These are phyloP conservation scores for Colostygia pectinataria DNA, from an alignment of 2,888 invertebrate genomes.

Conservation along the genomic window DNA sequence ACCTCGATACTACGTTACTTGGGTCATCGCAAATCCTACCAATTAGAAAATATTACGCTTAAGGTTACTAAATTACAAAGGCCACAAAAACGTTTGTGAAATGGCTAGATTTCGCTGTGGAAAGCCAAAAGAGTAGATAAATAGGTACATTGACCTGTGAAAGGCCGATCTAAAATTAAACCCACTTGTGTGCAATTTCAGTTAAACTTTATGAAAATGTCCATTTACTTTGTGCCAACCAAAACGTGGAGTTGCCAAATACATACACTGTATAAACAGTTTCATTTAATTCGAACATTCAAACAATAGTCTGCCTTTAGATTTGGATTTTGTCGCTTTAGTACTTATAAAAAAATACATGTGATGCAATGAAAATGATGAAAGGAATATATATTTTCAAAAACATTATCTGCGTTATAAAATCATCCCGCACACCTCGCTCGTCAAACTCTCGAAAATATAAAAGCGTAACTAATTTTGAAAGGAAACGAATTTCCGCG, in stretches of 20 bases:
- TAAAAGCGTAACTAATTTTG: slow-evolving; percentile 42
- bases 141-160: slow-evolving; percentile 37
- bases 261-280: slow-evolving; percentile 20
- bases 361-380: too few relatives aligned
- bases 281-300: slow-evolving; percentile 6
- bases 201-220: slow-evolving; percentile 34
- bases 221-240: slow-evolving; percentile 23
- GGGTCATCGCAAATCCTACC: too few relatives aligned
- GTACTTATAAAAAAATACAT: too few relatives aligned
- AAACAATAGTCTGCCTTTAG: neutral
- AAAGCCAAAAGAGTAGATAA: neutral
- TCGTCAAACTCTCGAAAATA: slow-evolving; percentile 18
- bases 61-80: too few relatives aligned
- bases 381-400: too few relatives aligned
- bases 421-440: neutral
- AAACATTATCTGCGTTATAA: too few relatives aligned
- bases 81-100: neutral
- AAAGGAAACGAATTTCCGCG: slow-evolving; percentile 53
- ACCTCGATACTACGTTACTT: neutral
- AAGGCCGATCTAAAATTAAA: slow-evolving; percentile 54
- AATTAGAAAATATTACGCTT: too few relatives aligned
- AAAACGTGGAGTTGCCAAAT: slow-evolving; percentile 16
- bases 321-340: too few relatives aligned
- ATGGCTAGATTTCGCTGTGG: neutral
- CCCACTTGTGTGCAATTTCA: slow-evolving; percentile 40